Evolutionary conservation across 2,797 vertebrate species (phyloP), one percentile per base, ranked within the genome.

Genomic region (Botia almorhae): DNA sequence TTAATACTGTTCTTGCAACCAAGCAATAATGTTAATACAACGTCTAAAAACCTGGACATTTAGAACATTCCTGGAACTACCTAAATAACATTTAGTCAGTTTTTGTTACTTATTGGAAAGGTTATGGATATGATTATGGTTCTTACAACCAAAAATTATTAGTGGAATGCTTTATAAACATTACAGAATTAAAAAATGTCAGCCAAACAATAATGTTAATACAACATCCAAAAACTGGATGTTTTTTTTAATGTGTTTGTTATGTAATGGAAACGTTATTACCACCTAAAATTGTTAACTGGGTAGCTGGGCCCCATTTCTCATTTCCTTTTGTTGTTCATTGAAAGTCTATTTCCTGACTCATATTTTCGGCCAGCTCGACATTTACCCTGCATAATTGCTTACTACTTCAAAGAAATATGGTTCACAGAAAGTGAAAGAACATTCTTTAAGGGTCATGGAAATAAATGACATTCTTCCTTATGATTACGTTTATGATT

Each of bases 331-430:
- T 77, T 29, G 33, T 73, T 43, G 51, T 39, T 70, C 51, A 70
- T 19, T 58, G 39, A n/a, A 72, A 65, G 46, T 65, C 58, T 76
- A 74, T 81, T 78, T 58, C 68, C 65, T 29, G 50, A 3, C 58
- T 73, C 39, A 51, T 74, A 64, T 70, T 74, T 86, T 81, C 29
- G 78, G 56, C 76, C 55, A 76, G 67, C 36, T 46, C 79, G 58
- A 67, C 68, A 71, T 85, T 85, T 78, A 78, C 79, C 12, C 55
- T 1, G 61, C 73, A 10, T 43, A 81, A 82, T 63, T 81, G 65
- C 80, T 83, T 73, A 81, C 69, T 74, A 71, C 74, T 74, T 78
- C 77, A 82, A 65, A 78, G 61, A 70, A 72, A 60, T 82, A 71
- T 39, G 65, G 53, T 82, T 71, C 65, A 81, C 33, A 26, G 23